Conservation (phyloP, 2,113 vertebrate species). For the Chaetodon trifascialis region DNA sequence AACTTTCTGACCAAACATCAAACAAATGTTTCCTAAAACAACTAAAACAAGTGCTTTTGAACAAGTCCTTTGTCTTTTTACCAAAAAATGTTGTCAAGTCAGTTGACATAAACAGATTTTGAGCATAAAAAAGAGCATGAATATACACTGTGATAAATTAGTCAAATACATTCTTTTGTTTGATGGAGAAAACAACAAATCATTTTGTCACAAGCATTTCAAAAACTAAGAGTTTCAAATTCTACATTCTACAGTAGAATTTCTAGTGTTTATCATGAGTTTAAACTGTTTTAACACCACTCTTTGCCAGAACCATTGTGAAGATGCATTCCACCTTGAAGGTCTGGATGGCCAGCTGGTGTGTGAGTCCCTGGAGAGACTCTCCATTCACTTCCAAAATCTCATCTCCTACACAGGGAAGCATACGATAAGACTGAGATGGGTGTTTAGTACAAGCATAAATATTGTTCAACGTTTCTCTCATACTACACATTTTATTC, state of each 20-base stretch:
- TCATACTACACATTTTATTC: neutral
- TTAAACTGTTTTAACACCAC: neutral
- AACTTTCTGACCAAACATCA: neutral
- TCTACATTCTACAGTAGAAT: neutral
- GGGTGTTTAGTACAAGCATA: neutral
- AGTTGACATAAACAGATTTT: neutral
- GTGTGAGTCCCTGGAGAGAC: constrained; percentile 94
- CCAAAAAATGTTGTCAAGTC: neutral
- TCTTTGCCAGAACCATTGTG: neutral
- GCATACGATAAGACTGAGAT: neutral
- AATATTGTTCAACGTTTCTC: neutral
- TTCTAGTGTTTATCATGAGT: neutral
- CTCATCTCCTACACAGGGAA: constrained; percentile 88
- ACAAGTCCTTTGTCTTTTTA: neutral
- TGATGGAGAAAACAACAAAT: too few species aligned
- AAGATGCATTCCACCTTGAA: constrained; percentile 90
- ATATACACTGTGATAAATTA: neutral
- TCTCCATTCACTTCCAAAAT: constrained; percentile 97
- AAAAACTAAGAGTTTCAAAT: neutral
- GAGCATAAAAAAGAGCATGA: neutral
- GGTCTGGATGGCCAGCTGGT: constrained; percentile 96
- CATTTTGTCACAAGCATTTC: neutral
- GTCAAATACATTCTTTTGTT: neutral
- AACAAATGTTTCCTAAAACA: neutral
- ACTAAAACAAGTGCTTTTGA: neutral